Conservation (phyloP, 2,888 invertebrate genomes). For the Lasius fuliginosus region DNA sequence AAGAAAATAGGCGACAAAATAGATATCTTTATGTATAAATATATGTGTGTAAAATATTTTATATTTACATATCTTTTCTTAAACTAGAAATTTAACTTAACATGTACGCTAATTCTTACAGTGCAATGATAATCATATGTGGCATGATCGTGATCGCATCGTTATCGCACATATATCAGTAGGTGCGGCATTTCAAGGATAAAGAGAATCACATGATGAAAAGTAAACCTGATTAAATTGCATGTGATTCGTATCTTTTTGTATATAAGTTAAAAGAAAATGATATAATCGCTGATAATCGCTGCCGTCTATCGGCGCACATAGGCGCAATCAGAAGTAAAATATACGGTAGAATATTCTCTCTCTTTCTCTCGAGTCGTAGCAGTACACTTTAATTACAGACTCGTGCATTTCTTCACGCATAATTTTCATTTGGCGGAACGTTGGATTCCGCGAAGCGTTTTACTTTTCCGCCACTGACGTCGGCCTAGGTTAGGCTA, state of each 20-base stretch:
- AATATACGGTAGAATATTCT: not conserved
- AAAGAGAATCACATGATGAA: not conserved
- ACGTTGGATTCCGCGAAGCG: conserved; percentile 10
- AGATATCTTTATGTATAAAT: not conserved
- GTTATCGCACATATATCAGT: not conserved
- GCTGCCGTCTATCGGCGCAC: not conserved
- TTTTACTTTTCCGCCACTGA: conserved; percentile 11
- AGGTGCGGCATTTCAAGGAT: not conserved
- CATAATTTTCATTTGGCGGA: conserved; percentile 11
- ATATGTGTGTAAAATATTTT: not conserved
- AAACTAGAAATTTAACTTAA: not conserved
- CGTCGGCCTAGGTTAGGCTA: not conserved
- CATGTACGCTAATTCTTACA: not conserved
- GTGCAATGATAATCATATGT: not conserved
- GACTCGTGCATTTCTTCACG: not conserved
- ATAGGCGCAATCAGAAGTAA: not conserved
- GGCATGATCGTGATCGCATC: too few relatives aligned
- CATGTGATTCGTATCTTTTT: not conserved
- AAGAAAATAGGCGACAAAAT: not conserved
- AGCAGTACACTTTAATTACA: conserved; percentile 19
- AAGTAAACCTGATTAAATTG: not conserved
- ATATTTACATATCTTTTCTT: not conserved
- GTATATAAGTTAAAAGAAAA: not conserved
- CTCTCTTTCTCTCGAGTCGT: not conserved
- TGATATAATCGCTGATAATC: not conserved